These are phyloP conservation scores for Sclerurus mexicanus DNA, from an alignment of 2,113 vertebrate species.

Conservation along the genomic window DNA sequence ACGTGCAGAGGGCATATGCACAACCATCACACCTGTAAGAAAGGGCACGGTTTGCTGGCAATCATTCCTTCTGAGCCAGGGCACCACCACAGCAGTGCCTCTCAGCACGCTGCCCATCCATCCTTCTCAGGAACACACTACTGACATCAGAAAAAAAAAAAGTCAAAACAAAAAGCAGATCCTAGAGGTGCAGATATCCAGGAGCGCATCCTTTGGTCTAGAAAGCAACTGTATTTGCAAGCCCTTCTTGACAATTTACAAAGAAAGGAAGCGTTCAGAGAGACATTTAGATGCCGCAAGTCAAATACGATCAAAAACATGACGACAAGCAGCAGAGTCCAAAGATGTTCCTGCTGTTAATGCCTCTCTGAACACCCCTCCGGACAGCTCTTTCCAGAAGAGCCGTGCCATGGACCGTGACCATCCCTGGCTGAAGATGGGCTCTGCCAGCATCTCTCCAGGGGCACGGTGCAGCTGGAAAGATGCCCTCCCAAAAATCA, in stretches of 20 bases:
- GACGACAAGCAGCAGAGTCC: background rate
- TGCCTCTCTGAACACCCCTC: background rate
- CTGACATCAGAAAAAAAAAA: background rate
- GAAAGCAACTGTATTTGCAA: background rate
- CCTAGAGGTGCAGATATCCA: background rate
- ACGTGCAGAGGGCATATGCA: background rate
- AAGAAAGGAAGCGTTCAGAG: background rate
- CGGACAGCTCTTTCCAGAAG: background rate
- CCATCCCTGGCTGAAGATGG: background rate
- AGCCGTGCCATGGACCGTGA: fast-evolving
- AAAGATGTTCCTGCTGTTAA: background rate
- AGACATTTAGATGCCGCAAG: background rate
- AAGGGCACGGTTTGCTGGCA: background rate
- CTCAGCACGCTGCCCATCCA: background rate
- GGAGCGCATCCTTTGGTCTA: background rate
- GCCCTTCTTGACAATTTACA: background rate
- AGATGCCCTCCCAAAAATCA: background rate
- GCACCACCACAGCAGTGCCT: background rate
- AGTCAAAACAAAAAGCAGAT: background rate
- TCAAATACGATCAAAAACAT: background rate
- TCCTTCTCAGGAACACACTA: background rate
- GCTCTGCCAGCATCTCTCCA: background rate
- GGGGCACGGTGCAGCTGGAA: background rate
- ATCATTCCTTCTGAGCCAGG: background rate
- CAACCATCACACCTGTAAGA: background rate